phyloP scores from a whole-genome alignment of 2,113 vertebrate species.

The Irena cyanogastra region DNA sequence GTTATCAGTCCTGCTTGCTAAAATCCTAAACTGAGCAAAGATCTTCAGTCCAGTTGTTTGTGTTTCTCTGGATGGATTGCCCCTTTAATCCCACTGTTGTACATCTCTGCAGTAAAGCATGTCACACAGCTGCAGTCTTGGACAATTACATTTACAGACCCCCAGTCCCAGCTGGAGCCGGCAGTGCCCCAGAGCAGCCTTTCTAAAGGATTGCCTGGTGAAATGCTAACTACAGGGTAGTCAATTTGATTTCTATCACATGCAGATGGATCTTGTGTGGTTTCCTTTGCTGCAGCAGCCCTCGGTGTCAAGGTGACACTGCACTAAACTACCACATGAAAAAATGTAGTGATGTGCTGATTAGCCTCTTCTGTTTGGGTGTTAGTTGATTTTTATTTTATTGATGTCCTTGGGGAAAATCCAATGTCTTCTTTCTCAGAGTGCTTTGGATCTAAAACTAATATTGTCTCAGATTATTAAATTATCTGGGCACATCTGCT shows the following conservation, averaged over 20 bases:
- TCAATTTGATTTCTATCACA: background rate
- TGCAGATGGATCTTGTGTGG: background rate
- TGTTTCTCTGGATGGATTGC: background rate
- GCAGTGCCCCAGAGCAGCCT: background rate
- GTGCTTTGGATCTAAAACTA: background rate
- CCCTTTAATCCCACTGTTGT: background rate
- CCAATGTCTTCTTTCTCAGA: background rate
- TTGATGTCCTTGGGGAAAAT: background rate
- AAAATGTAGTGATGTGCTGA: background rate
- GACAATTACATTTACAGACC: background rate
- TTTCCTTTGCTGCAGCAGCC: background rate
- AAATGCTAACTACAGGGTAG: background rate
- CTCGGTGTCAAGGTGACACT: conserved; percentile 27
- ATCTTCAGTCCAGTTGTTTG: background rate
- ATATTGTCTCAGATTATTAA: background rate
- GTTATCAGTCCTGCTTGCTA: background rate
- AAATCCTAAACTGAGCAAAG: background rate
- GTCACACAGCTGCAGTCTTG: background rate
- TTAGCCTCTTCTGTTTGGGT: background rate
- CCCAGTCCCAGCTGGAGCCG: background rate
- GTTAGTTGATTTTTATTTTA: background rate
- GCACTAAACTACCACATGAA: background rate
- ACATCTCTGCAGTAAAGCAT: background rate
- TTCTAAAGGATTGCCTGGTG: background rate
- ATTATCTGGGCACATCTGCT: background rate